phyloP scores from a whole-genome alignment of 2,113 vertebrate species.

The Himantopus leucocephalus region DNA sequence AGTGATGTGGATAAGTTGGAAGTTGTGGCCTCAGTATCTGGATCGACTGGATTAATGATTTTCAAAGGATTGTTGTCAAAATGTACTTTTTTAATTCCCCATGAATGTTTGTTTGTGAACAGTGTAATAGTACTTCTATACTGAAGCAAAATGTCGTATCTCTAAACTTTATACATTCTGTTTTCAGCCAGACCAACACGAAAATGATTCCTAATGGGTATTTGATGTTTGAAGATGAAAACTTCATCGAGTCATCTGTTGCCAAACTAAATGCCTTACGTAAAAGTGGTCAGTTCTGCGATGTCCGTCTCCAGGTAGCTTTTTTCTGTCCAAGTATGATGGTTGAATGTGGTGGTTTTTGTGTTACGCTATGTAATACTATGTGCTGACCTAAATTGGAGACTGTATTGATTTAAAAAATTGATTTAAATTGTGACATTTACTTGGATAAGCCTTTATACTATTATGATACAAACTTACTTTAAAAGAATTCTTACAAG shows the following conservation, averaged over 20 bases:
- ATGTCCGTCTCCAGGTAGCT: conserved; percentile 94
- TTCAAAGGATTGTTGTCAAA: background rate
- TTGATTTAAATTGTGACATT: background rate
- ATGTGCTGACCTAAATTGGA: background rate
- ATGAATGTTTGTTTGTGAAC: background rate
- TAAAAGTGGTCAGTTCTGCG: conserved; percentile 98
- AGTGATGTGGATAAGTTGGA: background rate
- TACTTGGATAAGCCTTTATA: background rate
- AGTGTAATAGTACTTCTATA: background rate
- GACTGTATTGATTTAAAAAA: background rate
- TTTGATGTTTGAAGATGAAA: conserved; percentile 98
- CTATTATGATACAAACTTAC: background rate
- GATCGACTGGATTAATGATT: too few species aligned
- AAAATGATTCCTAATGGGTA: conserved; percentile 98
- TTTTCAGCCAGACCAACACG: conserved; percentile 56
- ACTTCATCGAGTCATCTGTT: conserved; percentile 96
- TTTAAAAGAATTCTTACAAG: background rate
- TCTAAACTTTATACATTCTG: background rate
- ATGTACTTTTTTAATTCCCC: background rate
- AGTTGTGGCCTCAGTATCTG: background rate
- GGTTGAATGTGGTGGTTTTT: rapidly evolving
- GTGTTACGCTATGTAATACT: rapidly evolving
- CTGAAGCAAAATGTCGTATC: background rate
- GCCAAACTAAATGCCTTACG: conserved; percentile 98
- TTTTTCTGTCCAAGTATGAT: background rate